Conservation (phyloP, 2,113 vertebrate species). For the Saimiri boliviensis region DNA sequence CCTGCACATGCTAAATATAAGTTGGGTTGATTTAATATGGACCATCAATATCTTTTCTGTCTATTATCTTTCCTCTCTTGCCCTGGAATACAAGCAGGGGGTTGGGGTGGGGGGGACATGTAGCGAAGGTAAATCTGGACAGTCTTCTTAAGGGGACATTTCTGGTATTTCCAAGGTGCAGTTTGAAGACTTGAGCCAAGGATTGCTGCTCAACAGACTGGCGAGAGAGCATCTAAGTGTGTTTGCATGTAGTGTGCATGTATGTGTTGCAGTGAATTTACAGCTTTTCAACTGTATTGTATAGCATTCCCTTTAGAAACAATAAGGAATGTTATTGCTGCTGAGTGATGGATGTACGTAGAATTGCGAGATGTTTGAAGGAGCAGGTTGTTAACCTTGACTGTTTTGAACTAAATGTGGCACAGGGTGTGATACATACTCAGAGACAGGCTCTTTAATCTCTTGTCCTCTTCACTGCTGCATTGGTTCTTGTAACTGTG, state of each 20-base stretch:
- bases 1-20: neutral
- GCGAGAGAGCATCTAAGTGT: accelerated
- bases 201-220: neutral
- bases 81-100: neutral
- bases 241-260: neutral
- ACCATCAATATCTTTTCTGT: neutral
- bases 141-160: neutral
- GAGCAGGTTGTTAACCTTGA: neutral
- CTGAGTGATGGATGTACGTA: neutral
- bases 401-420: neutral
- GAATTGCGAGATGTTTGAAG: neutral
- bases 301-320: neutral
- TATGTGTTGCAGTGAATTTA: accelerated
- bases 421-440: neutral
- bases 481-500: neutral
- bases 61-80: neutral
- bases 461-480: neutral
- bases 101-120: too few relatives aligned
- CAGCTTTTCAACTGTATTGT: neutral
- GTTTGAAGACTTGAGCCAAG: neutral
- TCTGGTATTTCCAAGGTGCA: neutral
- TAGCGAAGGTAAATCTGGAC: neutral
- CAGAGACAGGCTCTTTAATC: neutral
- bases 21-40: neutral
- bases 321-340: neutral